Evolutionary conservation across 2,888 invertebrate species (phyloP).

Genomic region (Chrysomela aeneicollis): DNA sequence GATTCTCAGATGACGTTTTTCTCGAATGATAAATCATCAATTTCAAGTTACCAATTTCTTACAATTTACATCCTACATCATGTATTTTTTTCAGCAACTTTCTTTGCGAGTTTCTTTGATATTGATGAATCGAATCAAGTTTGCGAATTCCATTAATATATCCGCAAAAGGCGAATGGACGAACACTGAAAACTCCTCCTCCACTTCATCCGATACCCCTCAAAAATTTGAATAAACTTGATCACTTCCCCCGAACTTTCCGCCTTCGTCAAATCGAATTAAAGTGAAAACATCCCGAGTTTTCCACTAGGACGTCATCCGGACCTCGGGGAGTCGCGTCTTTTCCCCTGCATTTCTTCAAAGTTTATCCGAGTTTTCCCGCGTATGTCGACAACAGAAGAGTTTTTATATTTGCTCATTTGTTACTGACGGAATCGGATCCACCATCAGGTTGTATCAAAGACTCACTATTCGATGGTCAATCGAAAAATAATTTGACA

Average conservation of each 20-base stretch:
- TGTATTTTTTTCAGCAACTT: no score
- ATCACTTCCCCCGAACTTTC: slow-evolving; percentile 1
- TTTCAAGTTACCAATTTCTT: no score
- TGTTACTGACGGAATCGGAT: neutral
- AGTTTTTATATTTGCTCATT: neutral
- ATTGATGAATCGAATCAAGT: neutral
- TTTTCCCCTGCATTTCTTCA: neutral
- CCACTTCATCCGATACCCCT: neutral
- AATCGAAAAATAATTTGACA: no score
- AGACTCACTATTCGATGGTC: no score
- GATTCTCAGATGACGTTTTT: no score
- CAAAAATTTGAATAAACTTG: slow-evolving; percentile 5
- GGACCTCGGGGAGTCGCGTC: no score
- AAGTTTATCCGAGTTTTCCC: neutral
- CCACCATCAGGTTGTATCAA: no score
- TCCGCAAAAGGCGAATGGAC: neutral
- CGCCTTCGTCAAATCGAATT: neutral
- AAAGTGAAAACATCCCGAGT: neutral
- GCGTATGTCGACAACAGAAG: neutral
- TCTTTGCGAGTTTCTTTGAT: neutral
- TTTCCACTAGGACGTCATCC: neutral
- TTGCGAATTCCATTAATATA: neutral
- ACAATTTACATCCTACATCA: no score
- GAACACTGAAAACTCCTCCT: neutral
- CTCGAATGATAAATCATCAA: no score